phyloP scores from a whole-genome alignment of 2,113 vertebrate species.

The Clinocottus analis region DNA sequence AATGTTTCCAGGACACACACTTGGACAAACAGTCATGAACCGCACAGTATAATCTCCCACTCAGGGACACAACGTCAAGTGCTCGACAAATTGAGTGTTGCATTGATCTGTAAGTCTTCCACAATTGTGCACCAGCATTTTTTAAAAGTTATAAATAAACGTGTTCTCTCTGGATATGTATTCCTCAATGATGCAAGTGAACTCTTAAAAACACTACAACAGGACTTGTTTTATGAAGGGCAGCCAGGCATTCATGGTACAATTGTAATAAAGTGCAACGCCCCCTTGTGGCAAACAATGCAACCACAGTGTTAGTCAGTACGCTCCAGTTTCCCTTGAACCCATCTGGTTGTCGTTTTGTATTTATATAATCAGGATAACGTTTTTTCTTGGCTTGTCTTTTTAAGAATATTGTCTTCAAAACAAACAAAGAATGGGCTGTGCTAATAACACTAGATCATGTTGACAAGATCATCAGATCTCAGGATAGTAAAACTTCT shows the following conservation, averaged over 20 bases:
- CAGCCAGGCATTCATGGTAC: neutral
- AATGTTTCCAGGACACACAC: constrained; percentile 1
- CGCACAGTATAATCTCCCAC: neutral
- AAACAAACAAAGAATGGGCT: neutral
- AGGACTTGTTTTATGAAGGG: neutral
- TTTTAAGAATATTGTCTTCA: neutral
- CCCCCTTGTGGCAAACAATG: constrained; percentile 5
- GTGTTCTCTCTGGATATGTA: neutral
- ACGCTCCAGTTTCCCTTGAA: neutral
- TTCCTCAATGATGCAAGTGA: neutral
- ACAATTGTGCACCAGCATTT: neutral
- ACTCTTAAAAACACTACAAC: neutral
- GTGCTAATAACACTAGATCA: neutral
- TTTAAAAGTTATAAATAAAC: neutral
- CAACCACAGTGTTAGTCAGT: neutral
- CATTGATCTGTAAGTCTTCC: neutral
- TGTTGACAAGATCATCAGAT: neutral
- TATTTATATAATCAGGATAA: neutral
- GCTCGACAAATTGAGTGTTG: neutral
- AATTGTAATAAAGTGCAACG: neutral
- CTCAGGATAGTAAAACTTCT: neutral
- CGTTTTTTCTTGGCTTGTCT: neutral
- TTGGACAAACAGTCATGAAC: neutral
- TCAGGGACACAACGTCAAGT: neutral
- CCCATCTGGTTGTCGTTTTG: neutral